Evolutionary conservation across 1,140 invertebrate species (phyloP).

Genomic region (Hylaeus volcanicus): DNA sequence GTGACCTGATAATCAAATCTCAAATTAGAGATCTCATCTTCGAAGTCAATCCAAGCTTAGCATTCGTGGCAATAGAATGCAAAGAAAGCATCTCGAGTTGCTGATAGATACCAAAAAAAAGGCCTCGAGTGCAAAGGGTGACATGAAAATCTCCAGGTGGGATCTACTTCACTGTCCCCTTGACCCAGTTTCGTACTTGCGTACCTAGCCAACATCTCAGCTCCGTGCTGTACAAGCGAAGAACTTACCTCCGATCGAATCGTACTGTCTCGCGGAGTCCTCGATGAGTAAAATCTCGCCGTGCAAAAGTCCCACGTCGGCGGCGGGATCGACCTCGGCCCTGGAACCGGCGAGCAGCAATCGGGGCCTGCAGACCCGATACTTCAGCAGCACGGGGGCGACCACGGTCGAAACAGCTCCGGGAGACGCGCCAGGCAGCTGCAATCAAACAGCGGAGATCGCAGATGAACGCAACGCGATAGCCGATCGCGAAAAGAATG

Average conservation of each 20-base stretch:
- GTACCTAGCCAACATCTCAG: too few relatives aligned
- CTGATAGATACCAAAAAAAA: too few relatives aligned
- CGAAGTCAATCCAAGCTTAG: too few relatives aligned
- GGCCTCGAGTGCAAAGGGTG: too few relatives aligned
- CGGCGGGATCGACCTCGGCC: constrained; percentile 83
- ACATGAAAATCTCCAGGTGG: too few relatives aligned
- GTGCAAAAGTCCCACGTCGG: constrained; percentile 81
- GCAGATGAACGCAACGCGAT: background rate
- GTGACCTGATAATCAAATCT: too few relatives aligned
- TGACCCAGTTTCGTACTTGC: too few relatives aligned
- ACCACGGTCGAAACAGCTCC: constrained; percentile 79
- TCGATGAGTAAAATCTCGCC: constrained; percentile 84
- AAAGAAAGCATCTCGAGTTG: too few relatives aligned
- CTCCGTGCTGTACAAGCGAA: background rate
- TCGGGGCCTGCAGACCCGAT: constrained; percentile 75
- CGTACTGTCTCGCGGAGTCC: constrained; percentile 80
- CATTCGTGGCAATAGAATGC: too few relatives aligned
- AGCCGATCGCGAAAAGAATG: background rate
- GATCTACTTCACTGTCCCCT: too few relatives aligned
- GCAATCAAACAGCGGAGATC: constrained; percentile 51
- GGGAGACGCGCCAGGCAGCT: constrained; percentile 73
- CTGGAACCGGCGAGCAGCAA: constrained; percentile 83
- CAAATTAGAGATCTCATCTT: too few relatives aligned
- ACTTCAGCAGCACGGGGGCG: constrained; percentile 80
- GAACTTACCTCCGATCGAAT: constrained; percentile 78